Evolutionary conservation across 2,797 vertebrate genomes (phyloP), one percentile per base, ranked within the genome.

Genomic region (Hypotaenidia okinawae): DNA sequence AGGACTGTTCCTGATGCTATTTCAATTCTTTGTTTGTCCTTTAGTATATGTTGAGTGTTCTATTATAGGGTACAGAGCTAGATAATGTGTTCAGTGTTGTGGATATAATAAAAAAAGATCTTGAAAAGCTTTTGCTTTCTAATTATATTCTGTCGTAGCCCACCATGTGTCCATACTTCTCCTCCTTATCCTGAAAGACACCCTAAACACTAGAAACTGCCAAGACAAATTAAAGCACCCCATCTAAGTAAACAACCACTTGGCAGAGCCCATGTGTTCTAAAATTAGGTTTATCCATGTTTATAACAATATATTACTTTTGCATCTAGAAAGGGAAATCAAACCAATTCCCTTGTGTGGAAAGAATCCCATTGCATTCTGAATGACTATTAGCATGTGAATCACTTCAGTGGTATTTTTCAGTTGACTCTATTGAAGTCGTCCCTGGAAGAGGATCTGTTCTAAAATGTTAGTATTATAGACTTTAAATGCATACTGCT

Each of bases 151-250:
- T 87, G 58, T 41, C 92, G 83, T 76, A 92, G 84, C 79, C 55
- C 68, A 78, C 83, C 80, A 22, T 93, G 76, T 96, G 70, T 96
- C 95, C 92, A 90, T 68, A 96, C 52, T 85, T 85, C 68, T 95
- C 70, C 92, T 73, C 58, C 55, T 95, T 90, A 94, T 81, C 75
- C 84, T 91, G 89, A 94, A 96, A 96, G 93, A 63, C 82, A 68
- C 84, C 57, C 70, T 95, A 94, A 97, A 93, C 79, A 92, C 54
- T 68, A 91, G 87, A 37, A 93, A 78, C 55, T 94, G 94, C 87
- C 94, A 97, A 95, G 92, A 81, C 66, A 97, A 96, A 95, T 92
- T 87, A 92, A 95, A 96, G 81, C 66, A 66, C 43, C 85, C 67
- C 58, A 28, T 91, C 35, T 90, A 93, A 95, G 69, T 82, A 96